These are phyloP conservation scores for Beris chalybata DNA, from an alignment of 2,888 invertebrate genomes.

Conservation along the genomic window DNA sequence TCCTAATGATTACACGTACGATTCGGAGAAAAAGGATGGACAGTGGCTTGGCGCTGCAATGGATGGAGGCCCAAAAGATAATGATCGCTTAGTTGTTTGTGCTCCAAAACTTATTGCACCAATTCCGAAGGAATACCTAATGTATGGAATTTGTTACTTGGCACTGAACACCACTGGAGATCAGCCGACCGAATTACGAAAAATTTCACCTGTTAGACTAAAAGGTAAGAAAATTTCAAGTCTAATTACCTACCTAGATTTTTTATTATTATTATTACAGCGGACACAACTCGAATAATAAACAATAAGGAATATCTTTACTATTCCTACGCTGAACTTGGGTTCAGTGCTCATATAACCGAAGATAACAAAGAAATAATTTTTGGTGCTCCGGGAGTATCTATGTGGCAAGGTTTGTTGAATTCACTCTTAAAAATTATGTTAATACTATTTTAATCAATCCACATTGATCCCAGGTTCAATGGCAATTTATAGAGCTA, in stretches of 20 bases:
- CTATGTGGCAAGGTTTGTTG: conserved; percentile 50
- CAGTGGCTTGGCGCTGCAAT: conserved; percentile 60
- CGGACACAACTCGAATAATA: conserved; percentile 18
- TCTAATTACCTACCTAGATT: no score
- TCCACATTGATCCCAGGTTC: conserved; percentile 41
- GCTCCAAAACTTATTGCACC: conserved; percentile 53
- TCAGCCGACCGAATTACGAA: conserved; percentile 46
- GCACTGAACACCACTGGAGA: conserved; percentile 49
- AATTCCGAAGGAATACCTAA: conserved; percentile 46
- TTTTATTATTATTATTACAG: background rate
- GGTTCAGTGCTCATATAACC: conserved; percentile 53
- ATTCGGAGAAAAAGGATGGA: conserved; percentile 54
- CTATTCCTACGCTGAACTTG: conserved; percentile 53
- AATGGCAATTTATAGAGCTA: conserved; percentile 49
- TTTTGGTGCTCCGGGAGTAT: conserved; percentile 55
- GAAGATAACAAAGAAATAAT: conserved; percentile 53
- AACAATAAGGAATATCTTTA: conserved; percentile 40
- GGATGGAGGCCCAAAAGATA: conserved; percentile 55
- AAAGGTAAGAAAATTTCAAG: conserved; percentile 39
- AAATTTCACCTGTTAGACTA: conserved; percentile 53
- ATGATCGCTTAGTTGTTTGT: conserved; percentile 56
- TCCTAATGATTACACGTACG: conserved; percentile 48
- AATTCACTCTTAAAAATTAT: no score
- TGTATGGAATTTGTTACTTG: conserved; percentile 57
- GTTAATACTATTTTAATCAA: no score